Evolutionary conservation across 2,797 vertebrate genomes (phyloP), one percentile per base, ranked within the genome.

Genomic region (Epinephelus malabaricus): DNA sequence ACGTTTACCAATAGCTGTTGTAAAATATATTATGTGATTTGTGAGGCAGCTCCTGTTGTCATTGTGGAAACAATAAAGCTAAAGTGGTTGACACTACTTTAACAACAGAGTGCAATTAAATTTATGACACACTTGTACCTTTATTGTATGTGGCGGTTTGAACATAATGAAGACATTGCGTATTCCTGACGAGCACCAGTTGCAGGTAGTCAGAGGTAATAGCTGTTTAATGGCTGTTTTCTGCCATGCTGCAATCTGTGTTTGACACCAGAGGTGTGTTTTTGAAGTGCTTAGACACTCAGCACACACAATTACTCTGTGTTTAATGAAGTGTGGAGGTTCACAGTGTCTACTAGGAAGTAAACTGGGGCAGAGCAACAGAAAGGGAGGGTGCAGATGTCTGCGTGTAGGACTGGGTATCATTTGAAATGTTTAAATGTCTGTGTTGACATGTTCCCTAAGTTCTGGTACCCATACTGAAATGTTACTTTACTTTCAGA

Each of bases 271-370:
- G 75, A 84, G 76, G 88, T 86, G 85, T 86, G 86, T 84, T 90
- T 90, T 88, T 87, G 73, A 88, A 83, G 86, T 67, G 84, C 79
- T 78, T 25, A 84, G 82, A 88, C 82, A 82, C 69, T 83, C 81
- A 59, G 76, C 70, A 69, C 81, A 86, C 79, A 86, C 71, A 85
- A 85, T 91, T 85, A 87, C 79, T 79, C 69, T 59, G 75, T 53
- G 79, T 83, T 72, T 89, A 93, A 90, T 88, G 88, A 88, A 86
- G 88, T 83, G 75, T 78, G 86, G 74, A 86, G 74, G 82, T 69
- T 78, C 64, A 75, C 30, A 43, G 72, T 60, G 83, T 88, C 79
- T 86, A 77, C 72, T 80, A 81, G 65, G 54, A 86, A 45, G 70
- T 76, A 76, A 90, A 91, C 69, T 89, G 72, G 85, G 86, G 78